A percentile compares a stretch with the other conserved stretches of the same genome.
Evolutionary conservation across 2,888 invertebrate genomes (phyloP).

Genomic region (Heteropelma amictum): DNA sequence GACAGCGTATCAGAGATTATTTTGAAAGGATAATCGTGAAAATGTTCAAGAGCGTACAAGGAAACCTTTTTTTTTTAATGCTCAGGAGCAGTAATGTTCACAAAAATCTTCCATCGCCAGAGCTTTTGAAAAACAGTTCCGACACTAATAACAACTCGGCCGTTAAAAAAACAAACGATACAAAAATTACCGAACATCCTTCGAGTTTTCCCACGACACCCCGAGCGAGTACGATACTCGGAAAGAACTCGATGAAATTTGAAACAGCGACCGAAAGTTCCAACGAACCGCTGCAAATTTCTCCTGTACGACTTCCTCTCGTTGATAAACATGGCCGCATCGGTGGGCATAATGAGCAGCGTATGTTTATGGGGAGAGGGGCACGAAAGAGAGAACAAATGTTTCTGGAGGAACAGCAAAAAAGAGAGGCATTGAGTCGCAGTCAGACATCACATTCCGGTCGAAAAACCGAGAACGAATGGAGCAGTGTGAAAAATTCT

Average conservation of each 20-base stretch:
- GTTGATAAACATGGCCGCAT: slow-evolving; percentile 59
- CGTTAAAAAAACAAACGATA: not conserved
- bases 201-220: not conserved
- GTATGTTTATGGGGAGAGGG: slow-evolving; percentile 59
- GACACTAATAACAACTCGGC: slow-evolving; percentile 30
- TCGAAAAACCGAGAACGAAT: too few species aligned
- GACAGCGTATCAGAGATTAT: too few species aligned
- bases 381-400: slow-evolving; percentile 60
- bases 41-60: not conserved
- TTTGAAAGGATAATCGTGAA: too few species aligned
- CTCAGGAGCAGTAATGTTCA: slow-evolving; percentile 38
- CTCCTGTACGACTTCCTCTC: not conserved
- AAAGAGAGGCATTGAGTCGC: not conserved
- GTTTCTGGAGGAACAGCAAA: not conserved
- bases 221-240: not conserved
- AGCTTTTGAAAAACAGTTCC: not conserved
- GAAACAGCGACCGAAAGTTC: not conserved
- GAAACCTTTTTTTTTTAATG: not conserved
- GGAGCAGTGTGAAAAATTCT: too few species aligned
- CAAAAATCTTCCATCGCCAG: slow-evolving; percentile 43
- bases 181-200: not conserved
- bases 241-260: not conserved
- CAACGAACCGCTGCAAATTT: too few species aligned
- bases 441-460: too few species aligned
- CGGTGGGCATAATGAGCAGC: slow-evolving; percentile 57